A percentile compares a stretch with the other conserved stretches of the same genome.
Evolutionary conservation across 2,113 vertebrate genomes (phyloP).

Genomic region (Trogon surrucura): DNA sequence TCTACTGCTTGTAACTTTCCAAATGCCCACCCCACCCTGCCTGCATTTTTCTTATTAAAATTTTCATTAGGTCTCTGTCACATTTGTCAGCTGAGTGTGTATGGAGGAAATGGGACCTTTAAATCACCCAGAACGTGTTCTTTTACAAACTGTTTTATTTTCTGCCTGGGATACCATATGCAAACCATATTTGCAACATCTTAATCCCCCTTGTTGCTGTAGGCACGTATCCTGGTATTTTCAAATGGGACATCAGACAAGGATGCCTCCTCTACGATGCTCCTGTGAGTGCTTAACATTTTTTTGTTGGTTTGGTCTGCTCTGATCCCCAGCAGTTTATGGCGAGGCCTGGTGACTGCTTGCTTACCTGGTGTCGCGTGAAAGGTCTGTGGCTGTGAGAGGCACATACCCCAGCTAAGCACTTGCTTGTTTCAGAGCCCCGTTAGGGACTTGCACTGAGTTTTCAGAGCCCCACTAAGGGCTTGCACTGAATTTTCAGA

Average conservation of each 20-base stretch:
- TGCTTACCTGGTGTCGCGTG: no score
- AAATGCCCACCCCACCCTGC: background rate
- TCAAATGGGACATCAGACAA: background rate
- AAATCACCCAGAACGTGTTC: background rate
- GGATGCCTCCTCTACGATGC: background rate
- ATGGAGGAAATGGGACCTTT: background rate
- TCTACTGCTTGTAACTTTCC: background rate
- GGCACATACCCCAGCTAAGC: no score
- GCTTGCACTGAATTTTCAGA: no score
- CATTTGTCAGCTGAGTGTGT: background rate
- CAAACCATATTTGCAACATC: background rate
- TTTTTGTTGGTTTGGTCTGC: no score
- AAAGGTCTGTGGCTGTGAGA: no score
- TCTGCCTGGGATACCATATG: background rate
- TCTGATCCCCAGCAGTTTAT: no score
- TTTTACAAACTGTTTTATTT: background rate
- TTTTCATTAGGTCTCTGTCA: background rate
- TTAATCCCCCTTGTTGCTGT: background rate
- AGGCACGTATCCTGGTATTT: no score
- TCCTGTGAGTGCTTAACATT: background rate
- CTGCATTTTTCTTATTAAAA: background rate
- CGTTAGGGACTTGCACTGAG: no score
- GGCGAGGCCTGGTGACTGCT: no score
- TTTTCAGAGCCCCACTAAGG: no score
- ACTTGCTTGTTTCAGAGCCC: no score